Conservation (phyloP, 1,140 invertebrate species). For the Uloborus diversus region DNA sequence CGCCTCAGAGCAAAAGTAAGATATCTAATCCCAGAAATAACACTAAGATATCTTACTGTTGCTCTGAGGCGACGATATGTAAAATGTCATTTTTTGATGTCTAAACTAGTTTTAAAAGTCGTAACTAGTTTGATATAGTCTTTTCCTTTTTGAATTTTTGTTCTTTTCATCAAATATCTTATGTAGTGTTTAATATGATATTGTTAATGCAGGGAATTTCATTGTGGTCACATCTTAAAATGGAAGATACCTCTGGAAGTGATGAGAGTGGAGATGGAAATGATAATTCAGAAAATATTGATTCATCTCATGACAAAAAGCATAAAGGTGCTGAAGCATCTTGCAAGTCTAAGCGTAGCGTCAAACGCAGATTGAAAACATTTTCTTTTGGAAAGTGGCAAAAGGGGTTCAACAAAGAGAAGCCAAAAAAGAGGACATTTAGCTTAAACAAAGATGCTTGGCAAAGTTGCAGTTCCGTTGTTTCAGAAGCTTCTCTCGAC, state of each 20-base stretch:
- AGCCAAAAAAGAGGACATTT: conserved; percentile 36
- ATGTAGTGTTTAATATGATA: no score
- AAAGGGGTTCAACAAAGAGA: conserved; percentile 48
- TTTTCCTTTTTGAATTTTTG: no score
- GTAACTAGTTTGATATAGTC: no score
- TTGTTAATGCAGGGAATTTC: no score
- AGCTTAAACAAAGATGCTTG: conserved; percentile 26
- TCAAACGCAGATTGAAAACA: conserved; percentile 26
- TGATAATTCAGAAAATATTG: conserved; percentile 19
- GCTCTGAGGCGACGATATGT: no score
- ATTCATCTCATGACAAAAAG: conserved; percentile 25
- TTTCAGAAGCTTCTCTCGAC: conserved; percentile 53
- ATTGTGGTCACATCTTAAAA: no score
- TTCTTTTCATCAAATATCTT: no score
- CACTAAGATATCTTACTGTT: no score
- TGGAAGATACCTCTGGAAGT: conserved; percentile 47
- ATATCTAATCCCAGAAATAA: no score
- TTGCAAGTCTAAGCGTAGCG: conserved; percentile 30
- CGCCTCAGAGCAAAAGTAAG: no score
- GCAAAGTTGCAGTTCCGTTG: conserved; percentile 46
- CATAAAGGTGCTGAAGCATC: conserved; percentile 26
- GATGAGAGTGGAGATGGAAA: conserved; percentile 49
- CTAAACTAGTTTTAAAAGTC: no score
- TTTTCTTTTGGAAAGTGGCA: conserved; percentile 51
- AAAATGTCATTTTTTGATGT: no score